Evolutionary conservation across 2,113 vertebrate genomes (phyloP), one percentile per base, ranked within the genome.

Genomic region (Coptodon bakossiorum): DNA sequence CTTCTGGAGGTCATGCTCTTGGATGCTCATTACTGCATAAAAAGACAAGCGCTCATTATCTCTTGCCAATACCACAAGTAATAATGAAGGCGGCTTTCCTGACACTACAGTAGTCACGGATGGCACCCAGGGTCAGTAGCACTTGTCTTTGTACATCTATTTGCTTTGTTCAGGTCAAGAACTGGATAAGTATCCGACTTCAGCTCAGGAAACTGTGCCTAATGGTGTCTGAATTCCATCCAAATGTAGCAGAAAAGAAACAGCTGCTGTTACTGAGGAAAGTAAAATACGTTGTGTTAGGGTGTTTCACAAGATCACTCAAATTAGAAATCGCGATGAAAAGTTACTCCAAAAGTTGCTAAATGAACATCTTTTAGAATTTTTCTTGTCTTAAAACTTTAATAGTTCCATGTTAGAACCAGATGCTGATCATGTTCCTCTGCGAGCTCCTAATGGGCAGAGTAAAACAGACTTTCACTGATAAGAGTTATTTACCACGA

Each of bases 1-100:
- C 56, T 86, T 38, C 82, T 90, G 56, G 91, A 93, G 92, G 92
- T 94, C 92, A 86, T 89, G 88, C 88, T 88, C 88, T 91, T 92
- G 87, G 88, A 88, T 86, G 89, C 45, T 92, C 91, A 82, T 86
- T 86, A 68, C 88, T 88, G 91, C 91, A 90, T 92, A 90, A 94
- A 95, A 93, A 88, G 88, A 86, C 89, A 78, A 53, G 50, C 34
- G 45, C 91, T 92, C 85, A 92, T 94, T 90, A 91, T 85, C 87
- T 86, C 63, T 80, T 88, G 86, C 87, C 88, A 91, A 86, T 87
- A 93, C 61, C 86, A 85, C 83, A 45, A 90, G 89, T 31, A 85
- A 81, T 83, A 82, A 92, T 88, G 83, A 78, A 81, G 61, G 84
- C 83, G 27, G 81, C 40, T 84, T 87, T 90, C 45, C 78, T 80